Evolutionary conservation across 2,888 invertebrate genomes (phyloP).

Genomic region (Sisyra nigra): DNA sequence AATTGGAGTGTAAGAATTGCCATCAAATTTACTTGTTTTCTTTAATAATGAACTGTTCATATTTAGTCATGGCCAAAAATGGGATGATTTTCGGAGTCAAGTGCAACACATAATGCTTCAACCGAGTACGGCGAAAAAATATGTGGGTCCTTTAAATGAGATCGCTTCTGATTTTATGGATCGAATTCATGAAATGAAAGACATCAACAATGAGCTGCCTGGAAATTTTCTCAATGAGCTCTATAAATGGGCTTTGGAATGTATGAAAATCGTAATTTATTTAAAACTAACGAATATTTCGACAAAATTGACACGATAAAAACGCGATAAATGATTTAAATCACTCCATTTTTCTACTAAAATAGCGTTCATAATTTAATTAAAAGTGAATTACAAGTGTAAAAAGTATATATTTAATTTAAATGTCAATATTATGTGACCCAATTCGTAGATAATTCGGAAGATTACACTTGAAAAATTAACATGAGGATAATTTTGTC

Average conservation of each 20-base stretch:
- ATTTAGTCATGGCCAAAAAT: slow-evolving; percentile 67
- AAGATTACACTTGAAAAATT: too few species aligned
- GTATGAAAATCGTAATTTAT: slow-evolving; percentile 46
- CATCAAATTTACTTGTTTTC: not conserved
- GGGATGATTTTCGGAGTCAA: slow-evolving; percentile 70
- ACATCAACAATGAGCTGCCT: slow-evolving; percentile 44
- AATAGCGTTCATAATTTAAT: too few species aligned
- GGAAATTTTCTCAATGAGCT: slow-evolving; percentile 51
- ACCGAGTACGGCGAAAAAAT: slow-evolving; percentile 61
- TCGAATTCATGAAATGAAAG: slow-evolving; percentile 44
- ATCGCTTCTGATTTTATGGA: slow-evolving; percentile 62
- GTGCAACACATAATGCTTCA: slow-evolving; percentile 72
- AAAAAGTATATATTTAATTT: too few species aligned
- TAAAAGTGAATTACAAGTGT: too few species aligned
- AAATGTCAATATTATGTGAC: too few species aligned
- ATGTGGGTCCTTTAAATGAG: slow-evolving; percentile 53
- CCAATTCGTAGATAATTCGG: too few species aligned
- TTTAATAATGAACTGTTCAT: not conserved
- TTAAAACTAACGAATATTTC: too few species aligned
- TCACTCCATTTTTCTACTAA: too few species aligned
- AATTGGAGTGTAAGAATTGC: slow-evolving; percentile 53
- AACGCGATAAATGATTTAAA: too few species aligned
- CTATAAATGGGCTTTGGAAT: slow-evolving; percentile 70
- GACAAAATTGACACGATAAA: too few species aligned
- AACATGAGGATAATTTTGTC: too few species aligned